phyloP scores from a whole-genome alignment of 2,113 vertebrate genomes.

The Laterallus jamaicensis region DNA sequence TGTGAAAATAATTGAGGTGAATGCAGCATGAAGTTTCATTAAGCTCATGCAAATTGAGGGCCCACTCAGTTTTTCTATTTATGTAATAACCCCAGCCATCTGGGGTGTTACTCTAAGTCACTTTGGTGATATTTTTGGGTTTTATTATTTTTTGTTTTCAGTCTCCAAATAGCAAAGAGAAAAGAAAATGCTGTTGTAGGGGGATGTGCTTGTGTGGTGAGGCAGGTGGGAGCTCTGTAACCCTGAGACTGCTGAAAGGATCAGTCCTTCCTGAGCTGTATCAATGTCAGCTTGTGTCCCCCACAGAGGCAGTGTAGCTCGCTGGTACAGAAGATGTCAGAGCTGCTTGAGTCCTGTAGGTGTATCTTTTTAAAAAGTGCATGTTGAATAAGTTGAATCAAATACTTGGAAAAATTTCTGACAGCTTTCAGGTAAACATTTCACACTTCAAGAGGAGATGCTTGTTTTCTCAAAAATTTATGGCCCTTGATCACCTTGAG shows the following conservation, averaged over 20 bases:
- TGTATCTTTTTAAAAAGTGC: not conserved
- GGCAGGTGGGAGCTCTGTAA: not conserved
- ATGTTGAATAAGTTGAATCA: not conserved
- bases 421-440: not conserved
- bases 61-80: not conserved
- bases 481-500: not conserved
- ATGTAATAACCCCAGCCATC: not conserved
- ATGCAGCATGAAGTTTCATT: not conserved
- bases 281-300: not conserved
- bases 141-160: not conserved
- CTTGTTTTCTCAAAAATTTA: not conserved
- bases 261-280: not conserved
- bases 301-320: not conserved
- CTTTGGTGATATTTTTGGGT: not conserved
- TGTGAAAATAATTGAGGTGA: constrained; percentile 12
- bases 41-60: not conserved
- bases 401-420: not conserved
- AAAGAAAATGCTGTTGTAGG: not conserved
- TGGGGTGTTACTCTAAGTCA: not conserved
- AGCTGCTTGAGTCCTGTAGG: not conserved
- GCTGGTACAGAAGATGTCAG: not conserved
- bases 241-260: not conserved
- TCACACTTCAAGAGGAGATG: not conserved
- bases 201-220: not conserved
- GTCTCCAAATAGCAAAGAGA: not conserved